Evolutionary conservation across 2,113 vertebrate genomes (phyloP).

Genomic region (Pteruthius melanotis): DNA sequence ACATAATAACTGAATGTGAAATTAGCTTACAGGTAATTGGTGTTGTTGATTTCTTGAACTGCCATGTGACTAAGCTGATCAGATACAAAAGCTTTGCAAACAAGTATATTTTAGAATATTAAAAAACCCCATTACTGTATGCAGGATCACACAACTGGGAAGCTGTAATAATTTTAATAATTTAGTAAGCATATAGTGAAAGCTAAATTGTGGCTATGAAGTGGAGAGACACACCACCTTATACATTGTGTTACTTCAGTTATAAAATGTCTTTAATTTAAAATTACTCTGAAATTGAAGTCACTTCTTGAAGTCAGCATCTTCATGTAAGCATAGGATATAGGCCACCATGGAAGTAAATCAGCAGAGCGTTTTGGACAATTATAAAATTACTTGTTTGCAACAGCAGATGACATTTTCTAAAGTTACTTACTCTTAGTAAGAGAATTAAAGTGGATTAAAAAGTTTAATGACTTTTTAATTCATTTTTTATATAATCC

Average conservation of each 20-base stretch:
- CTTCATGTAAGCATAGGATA: neutral
- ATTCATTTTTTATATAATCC: neutral
- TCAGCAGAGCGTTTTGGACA: neutral
- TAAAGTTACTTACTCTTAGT: neutral
- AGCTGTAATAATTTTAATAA: neutral
- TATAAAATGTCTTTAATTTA: neutral
- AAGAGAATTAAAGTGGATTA: neutral
- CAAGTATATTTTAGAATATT: neutral
- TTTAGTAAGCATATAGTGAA: neutral
- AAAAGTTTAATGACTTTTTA: neutral
- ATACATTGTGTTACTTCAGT: neutral
- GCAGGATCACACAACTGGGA: neutral
- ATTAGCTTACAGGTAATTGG: neutral
- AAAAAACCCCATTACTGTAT: neutral
- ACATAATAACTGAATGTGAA: neutral
- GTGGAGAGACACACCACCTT: neutral
- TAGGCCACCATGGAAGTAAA: neutral
- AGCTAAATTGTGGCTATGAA: neutral
- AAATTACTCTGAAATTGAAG: neutral
- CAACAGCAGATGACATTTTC: neutral
- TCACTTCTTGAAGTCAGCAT: neutral
- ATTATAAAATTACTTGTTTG: neutral
- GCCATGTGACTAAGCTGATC: neutral
- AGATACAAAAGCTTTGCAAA: neutral
- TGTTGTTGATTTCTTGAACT: neutral